phyloP scores from a whole-genome alignment of 1,140 invertebrate genomes.

The Theocolax elegans region DNA sequence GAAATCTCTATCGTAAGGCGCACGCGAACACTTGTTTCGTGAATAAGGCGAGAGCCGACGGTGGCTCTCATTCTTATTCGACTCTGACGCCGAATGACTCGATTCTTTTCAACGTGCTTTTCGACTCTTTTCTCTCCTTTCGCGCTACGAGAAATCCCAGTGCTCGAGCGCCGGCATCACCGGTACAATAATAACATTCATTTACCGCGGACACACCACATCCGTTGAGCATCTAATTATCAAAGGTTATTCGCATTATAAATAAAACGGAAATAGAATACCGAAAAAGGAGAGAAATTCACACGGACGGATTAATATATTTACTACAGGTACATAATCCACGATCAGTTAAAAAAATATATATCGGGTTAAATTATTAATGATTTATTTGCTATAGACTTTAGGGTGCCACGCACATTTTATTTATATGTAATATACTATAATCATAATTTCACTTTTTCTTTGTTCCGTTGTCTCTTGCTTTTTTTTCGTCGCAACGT shows the following conservation, averaged over 20 bases:
- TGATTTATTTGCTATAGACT: constrained; percentile 50
- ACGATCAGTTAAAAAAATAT: not conserved
- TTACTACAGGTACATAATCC: constrained; percentile 7
- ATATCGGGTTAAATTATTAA: not conserved
- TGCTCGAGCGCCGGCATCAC: not conserved
- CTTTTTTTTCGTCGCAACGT: constrained; percentile 1
- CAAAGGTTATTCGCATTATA: too few species aligned
- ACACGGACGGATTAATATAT: too few species aligned
- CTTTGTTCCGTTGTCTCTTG: not conserved
- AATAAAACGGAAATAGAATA: too few species aligned
- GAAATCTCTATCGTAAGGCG: constrained; percentile 23
- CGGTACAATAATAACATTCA: constrained; percentile 20
- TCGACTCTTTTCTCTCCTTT: constrained; percentile 8
- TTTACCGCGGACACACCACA: constrained; percentile 31
- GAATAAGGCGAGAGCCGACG: constrained; percentile 1
- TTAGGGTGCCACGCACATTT: constrained; percentile 43
- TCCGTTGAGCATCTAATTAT: constrained; percentile 18
- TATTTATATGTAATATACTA: constrained; percentile 19
- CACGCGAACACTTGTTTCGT: not conserved
- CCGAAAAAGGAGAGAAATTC: too few species aligned
- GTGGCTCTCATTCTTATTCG: not conserved
- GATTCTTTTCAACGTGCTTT: constrained; percentile 32
- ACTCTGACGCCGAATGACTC: constrained; percentile 34
- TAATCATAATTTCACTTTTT: not conserved
- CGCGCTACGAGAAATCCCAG: constrained; percentile 7